phyloP scores from a whole-genome alignment of 2,797 vertebrate species.

The Sparidentex hasta region DNA sequence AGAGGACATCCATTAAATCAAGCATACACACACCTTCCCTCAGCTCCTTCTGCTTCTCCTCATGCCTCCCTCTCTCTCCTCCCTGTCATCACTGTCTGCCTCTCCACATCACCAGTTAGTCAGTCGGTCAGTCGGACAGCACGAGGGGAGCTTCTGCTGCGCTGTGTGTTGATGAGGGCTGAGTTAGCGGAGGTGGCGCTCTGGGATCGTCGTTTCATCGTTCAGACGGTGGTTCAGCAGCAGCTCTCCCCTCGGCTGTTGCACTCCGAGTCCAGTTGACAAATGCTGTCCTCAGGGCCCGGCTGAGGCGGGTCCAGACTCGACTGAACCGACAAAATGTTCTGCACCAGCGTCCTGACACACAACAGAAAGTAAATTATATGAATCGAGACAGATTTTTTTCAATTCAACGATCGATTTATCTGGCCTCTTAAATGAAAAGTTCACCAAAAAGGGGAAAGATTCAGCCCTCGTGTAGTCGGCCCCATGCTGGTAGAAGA shows the following conservation, averaged over 20 bases:
- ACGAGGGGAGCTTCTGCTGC: neutral
- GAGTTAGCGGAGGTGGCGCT: no score
- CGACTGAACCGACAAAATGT: conserved; percentile 46
- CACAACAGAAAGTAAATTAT: neutral
- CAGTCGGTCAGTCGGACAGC: neutral
- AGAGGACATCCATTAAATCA: neutral
- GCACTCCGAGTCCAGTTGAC: neutral
- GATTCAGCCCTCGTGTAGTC: no score
- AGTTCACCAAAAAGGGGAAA: no score
- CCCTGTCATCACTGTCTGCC: neutral
- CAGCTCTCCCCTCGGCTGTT: conserved; percentile 18
- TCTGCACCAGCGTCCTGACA: conserved; percentile 67
- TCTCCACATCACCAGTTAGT: neutral
- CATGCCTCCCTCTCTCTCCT: neutral
- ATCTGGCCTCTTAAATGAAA: neutral
- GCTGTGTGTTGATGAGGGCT: neutral
- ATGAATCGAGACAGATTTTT: neutral
- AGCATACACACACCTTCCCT: neutral
- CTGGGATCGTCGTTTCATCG: no score
- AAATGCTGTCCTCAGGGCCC: fast-evolving
- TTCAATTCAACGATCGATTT: neutral
- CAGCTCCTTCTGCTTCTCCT: conserved; percentile 6
- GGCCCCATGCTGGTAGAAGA: no score
- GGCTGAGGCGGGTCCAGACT: neutral
- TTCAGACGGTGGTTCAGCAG: conserved; percentile 51